Evolutionary conservation across 2,113 vertebrate genomes (phyloP).

Genomic region (Xerus inauris): DNA sequence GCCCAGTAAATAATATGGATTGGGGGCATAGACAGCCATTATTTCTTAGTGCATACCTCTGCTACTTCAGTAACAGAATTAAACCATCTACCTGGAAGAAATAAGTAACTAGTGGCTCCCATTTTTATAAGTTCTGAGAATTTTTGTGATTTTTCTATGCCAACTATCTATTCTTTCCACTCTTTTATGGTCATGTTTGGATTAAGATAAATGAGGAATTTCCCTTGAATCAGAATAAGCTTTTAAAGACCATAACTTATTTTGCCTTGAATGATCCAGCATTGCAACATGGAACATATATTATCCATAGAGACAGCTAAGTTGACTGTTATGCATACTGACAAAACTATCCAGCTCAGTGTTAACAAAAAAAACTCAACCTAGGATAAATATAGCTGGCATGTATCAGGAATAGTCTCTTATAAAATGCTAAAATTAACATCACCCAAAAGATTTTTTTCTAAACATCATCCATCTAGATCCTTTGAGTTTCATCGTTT

Average conservation of each 20-base stretch:
- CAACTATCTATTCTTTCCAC: not conserved
- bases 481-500: not conserved
- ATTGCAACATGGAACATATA: not conserved
- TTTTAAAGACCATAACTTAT: not conserved
- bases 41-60: not conserved
- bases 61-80: not conserved
- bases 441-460: not conserved
- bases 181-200: not conserved
- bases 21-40: accelerated
- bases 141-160: not conserved
- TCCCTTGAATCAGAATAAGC: not conserved
- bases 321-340: not conserved
- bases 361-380: not conserved
- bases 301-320: not conserved
- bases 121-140: not conserved
- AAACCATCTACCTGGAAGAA: not conserved
- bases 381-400: not conserved
- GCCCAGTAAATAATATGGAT: not conserved
- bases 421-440: slow-evolving; percentile 48
- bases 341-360: not conserved
- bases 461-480: slow-evolving; percentile 17
- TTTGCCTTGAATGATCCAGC: not conserved
- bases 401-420: not conserved
- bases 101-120: not conserved
- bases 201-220: not conserved